Conservation (phyloP, 2,888 invertebrate genomes). For the Drosophila yooni region DNA sequence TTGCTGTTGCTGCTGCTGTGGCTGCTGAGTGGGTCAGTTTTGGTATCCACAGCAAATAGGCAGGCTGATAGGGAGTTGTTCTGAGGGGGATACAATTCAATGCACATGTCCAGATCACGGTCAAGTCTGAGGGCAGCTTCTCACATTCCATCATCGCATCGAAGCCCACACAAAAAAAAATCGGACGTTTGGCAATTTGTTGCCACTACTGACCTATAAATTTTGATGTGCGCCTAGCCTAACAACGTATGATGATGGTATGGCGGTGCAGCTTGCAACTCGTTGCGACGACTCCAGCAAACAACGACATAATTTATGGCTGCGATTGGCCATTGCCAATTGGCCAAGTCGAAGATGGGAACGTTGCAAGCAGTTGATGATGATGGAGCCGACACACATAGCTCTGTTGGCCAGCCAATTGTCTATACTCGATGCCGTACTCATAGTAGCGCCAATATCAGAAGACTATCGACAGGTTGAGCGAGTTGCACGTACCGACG, state of each 20-base stretch:
- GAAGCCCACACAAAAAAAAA: constrained; percentile 31
- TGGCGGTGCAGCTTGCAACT: constrained; percentile 31
- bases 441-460: constrained; percentile 31
- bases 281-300: constrained; percentile 23
- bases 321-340: constrained; percentile 53
- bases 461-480: constrained; percentile 70
- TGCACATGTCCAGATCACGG: constrained; percentile 56
- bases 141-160: constrained; percentile 54
- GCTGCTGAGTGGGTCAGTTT: constrained; percentile 55
- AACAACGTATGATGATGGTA: constrained; percentile 45
- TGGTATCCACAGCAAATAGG: constrained; percentile 10
- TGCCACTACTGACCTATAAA: constrained; percentile 84
- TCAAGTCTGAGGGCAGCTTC: constrained; percentile 58
- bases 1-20: constrained; percentile 17
- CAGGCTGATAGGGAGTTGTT: not conserved
- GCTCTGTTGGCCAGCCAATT: constrained; percentile 39
- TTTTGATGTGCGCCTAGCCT: constrained; percentile 71
- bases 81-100: constrained; percentile 17
- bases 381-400: constrained; percentile 62
- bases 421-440: constrained; percentile 22
- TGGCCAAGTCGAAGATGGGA: constrained; percentile 52
- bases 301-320: constrained; percentile 77
- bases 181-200: constrained; percentile 72
- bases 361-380: constrained; percentile 15
- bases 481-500: constrained; percentile 57